Evolutionary conservation across 2,113 vertebrate species (phyloP).

Genomic region (Oceanodroma tethys): DNA sequence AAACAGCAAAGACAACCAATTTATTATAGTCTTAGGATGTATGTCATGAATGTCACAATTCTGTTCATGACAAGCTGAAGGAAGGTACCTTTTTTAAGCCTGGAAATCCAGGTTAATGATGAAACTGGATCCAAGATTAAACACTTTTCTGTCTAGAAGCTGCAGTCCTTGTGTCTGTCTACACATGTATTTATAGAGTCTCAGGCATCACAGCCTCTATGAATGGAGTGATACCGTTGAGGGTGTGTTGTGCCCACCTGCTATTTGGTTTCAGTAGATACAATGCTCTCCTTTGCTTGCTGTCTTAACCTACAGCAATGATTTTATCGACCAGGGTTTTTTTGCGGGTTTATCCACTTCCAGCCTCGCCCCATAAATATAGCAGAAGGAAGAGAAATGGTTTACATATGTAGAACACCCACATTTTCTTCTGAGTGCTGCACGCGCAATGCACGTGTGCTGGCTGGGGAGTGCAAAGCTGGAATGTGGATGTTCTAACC

Average conservation of each 20-base stretch:
- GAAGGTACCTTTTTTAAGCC: slow-evolving; percentile 6
- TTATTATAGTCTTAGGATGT: slow-evolving; percentile 45
- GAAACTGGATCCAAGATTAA: slow-evolving; percentile 46
- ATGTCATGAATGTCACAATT: slow-evolving; percentile 10
- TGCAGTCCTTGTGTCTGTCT: not conserved
- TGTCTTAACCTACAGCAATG: not conserved
- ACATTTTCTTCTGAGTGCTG: not conserved
- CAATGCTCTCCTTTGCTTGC: not conserved
- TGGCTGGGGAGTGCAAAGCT: not conserved
- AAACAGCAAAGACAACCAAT: slow-evolving; percentile 15
- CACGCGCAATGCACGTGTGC: rapidly evolving
- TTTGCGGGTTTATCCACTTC: not conserved
- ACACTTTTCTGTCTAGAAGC: not conserved
- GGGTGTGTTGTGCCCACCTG: not conserved
- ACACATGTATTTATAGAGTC: not conserved
- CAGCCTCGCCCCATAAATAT: not conserved
- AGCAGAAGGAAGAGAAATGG: not conserved
- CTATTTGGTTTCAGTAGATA: not conserved
- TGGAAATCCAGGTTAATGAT: slow-evolving; percentile 49
- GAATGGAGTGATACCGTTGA: not conserved
- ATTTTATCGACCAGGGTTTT: not conserved
- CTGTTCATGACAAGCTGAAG: slow-evolving; percentile 2
- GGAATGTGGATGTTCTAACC: not conserved
- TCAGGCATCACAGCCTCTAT: not conserved
- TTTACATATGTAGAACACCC: not conserved